Evolutionary conservation across 2,797 vertebrate species (phyloP), one percentile per base, ranked within the genome.

Genomic region (Hipposideros larvatus): DNA sequence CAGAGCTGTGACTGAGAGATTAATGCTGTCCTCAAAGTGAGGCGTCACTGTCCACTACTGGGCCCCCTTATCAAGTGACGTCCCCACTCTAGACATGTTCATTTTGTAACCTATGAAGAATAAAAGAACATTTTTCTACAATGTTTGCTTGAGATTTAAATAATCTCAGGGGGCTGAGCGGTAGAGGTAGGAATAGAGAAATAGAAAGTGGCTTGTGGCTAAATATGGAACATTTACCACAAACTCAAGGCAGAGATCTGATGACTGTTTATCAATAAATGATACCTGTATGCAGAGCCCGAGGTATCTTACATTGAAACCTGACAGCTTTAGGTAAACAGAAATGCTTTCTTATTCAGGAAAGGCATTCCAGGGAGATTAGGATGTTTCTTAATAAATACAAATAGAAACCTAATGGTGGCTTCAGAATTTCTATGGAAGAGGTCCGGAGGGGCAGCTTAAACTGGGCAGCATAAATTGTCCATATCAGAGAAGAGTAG

Each of bases 311-410:
- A n/a, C 53, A 68, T 83, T 59, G 85, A 94, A 90, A 78, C 90
- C 63, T 93, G 41, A 43, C 22, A 66, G 18, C 37, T 84, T 68
- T 34, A 31, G 71, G 16, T 46, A 83, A 77, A 59, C 11, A 82
- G 66, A 83, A 90, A 74, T 21, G 66, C 26, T 41, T 65, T 63
- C 51, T 80, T n/a, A 8, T 80, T 71, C n/a, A 65, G 41, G 48
- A 82, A 84, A 95, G 65, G 24, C 55, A 57, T 91, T 68, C 28
- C 48, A 92, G 77, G 55, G 21, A 94, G 48, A 88, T 87, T 57
- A 19, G 21, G n/a, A 37, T 55, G 46, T 46, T 53, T 63, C 65
- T 63, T 71, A 70, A 59, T 65, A 66, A 73, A 79, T 26, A 75
- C 65, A 84, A 77, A 43, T 7, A 53, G 79, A 74, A 68, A 86